Base-by-base conservation (phyloP, 1,140 invertebrate species). In the Lamellibrachia luymesi region DNA sequence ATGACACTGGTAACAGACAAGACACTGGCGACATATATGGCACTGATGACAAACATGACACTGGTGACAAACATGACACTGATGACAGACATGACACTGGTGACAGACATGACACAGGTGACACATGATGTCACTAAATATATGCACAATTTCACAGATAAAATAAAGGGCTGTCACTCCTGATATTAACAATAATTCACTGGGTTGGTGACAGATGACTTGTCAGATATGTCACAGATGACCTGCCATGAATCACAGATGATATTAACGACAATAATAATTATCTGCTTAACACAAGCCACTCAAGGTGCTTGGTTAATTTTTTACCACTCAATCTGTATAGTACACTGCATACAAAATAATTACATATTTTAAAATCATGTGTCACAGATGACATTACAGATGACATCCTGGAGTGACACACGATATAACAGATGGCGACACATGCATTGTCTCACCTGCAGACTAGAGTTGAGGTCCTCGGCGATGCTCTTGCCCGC, bases 381-480 rank as follows among this genome's bases (percentile, higher is more conserved):
- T 7, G 52, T 56, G 52, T 56, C 6, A 56, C 52, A 56, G 52
- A 56, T 7, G 13, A 91, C 22, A 22, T 38, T 91, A 38, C 90
- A 91, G 90, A 91, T 38, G 38, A 38, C 38, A 38, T 38, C 38
- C 38, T 38, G 38, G 38, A 38, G 38, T 38, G 38, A 38, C 38
- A 38, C 38, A 38, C 38, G 38, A 38, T 38, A 38, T 38, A 38
- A 38, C 38, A 38, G 38, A 38, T 38, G 38, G 80, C 17, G 10
- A n/a, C 51, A 92, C 27, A 50, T 7, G 91, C 22, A 91, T 91
- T 8, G 51, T 51, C 52, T 38, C 27, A 93, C 93, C 93, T 93
- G 93, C 25, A 93, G 50, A 64, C 80, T 50, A n/a, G 22, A 27
- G 50, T 92, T 93, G 22, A 93, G 80, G 92, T 93, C 92, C 52